phyloP scores from a whole-genome alignment of 2,113 vertebrate species.

The Patagioenas fasciata region DNA sequence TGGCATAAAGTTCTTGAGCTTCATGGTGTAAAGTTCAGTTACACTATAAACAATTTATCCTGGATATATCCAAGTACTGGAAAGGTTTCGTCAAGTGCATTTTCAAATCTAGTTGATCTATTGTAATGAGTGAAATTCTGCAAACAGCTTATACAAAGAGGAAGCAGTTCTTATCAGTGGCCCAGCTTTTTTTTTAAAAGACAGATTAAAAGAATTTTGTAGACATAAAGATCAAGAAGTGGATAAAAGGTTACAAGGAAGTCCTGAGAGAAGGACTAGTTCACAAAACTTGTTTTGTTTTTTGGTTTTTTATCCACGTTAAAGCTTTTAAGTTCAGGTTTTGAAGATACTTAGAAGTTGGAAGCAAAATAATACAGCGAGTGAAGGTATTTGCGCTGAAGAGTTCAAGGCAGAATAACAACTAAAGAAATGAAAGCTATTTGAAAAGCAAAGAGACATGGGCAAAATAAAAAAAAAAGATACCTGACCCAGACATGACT shows the following conservation, averaged over 20 bases:
- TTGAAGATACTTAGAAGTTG: not conserved
- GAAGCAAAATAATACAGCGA: not conserved
- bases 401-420: not conserved
- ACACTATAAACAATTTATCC: not conserved
- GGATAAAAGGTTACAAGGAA: not conserved
- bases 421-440: not conserved
- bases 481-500: not conserved
- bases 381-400: not conserved
- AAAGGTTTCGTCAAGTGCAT: not conserved
- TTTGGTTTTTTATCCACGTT: not conserved
- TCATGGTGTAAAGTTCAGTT: not conserved
- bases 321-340: not conserved
- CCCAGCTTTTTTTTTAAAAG: not conserved
- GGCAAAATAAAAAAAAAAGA: not conserved
- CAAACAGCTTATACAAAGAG: constrained; percentile 14
- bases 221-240: not conserved
- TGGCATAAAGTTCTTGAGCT: not conserved
- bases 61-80: not conserved
- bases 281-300: not conserved
- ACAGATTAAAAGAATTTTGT: not conserved
- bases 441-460: not conserved
- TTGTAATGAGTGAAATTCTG: not conserved
- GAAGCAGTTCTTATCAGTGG: not conserved
- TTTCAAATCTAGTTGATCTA: not conserved
- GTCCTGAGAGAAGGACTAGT: not conserved